These are phyloP conservation scores for Diorhabda carinulata DNA, from an alignment of 1,140 invertebrate species.

Conservation along the genomic window DNA sequence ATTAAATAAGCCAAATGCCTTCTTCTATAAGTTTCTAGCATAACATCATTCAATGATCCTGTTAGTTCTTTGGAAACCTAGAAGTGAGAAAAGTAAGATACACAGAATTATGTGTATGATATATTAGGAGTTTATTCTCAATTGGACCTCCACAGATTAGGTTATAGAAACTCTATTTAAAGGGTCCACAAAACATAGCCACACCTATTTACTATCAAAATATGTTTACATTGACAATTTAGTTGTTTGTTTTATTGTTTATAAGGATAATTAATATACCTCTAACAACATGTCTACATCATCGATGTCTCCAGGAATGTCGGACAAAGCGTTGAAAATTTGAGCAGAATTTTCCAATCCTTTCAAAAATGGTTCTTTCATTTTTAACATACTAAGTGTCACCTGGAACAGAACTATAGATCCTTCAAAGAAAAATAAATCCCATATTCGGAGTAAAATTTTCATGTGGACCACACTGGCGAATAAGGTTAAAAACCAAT, in stretches of 20 bases:
- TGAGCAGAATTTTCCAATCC: slow-evolving; percentile 88
- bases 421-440: slow-evolving; percentile 94
- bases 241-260: no score
- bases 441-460: slow-evolving; percentile 93
- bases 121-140: no score
- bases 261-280: slow-evolving; percentile 45
- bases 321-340: slow-evolving; percentile 94
- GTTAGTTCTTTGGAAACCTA: slow-evolving; percentile 57
- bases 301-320: slow-evolving; percentile 89
- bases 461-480: slow-evolving; percentile 98
- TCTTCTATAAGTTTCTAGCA: slow-evolving; percentile 85
- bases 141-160: no score
- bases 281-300: slow-evolving; percentile 79
- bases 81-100: slow-evolving; percentile 19
- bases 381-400: slow-evolving; percentile 90
- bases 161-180: no score
- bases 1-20: slow-evolving; percentile 93
- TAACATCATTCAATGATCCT: slow-evolving; percentile 75
- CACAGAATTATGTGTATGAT: no score
- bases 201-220: no score
- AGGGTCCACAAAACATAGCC: no score
- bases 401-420: slow-evolving; percentile 95
- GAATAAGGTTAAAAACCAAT: slow-evolving; percentile 98
- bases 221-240: no score
- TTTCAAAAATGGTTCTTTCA: slow-evolving; percentile 80